Evolutionary conservation across 2,113 vertebrate genomes (phyloP).

Genomic region (Ploceus nigricollis): DNA sequence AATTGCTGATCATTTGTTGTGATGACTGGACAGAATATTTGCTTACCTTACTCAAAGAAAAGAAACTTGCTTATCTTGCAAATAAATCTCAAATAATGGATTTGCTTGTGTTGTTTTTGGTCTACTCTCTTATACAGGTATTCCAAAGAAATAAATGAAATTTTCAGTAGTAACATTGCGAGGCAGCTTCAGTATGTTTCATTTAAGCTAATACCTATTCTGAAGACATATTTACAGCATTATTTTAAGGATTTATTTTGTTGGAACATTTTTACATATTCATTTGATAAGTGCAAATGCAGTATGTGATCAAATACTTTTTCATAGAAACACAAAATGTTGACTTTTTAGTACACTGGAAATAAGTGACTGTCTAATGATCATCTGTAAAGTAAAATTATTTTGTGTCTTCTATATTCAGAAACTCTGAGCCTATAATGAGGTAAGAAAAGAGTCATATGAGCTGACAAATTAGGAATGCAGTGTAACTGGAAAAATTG

Average conservation of each 20-base stretch:
- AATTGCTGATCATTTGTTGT: background rate
- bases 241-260: background rate
- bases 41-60: background rate
- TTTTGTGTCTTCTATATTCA: background rate
- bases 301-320: background rate
- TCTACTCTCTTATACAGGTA: background rate
- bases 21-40: background rate
- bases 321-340: background rate
- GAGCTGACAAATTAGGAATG: background rate
- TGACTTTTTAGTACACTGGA: background rate
- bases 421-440: background rate
- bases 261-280: background rate
- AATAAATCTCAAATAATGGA: background rate
- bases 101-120: background rate
- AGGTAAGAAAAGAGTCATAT: background rate
- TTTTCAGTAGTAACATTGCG: background rate
- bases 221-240: background rate
- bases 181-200: background rate
- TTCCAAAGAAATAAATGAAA: background rate
- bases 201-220: background rate
- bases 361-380: background rate
- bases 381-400: background rate
- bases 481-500: background rate
- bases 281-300: background rate
- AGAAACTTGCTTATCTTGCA: background rate